These are phyloP conservation scores for Caranx melampygus DNA, from an alignment of 2,113 vertebrate genomes.

Conservation along the genomic window DNA sequence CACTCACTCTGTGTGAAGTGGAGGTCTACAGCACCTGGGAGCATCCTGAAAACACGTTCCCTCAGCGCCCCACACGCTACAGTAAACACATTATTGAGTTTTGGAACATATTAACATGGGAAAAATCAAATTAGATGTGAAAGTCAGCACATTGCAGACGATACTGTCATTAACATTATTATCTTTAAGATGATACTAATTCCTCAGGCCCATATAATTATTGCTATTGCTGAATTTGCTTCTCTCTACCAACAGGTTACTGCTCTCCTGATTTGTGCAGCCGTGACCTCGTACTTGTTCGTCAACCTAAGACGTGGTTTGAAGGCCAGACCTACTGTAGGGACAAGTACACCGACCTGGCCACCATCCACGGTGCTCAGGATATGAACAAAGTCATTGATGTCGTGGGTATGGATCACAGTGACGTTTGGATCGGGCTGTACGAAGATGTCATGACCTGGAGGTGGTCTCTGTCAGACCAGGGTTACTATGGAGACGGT, in stretches of 20 bases:
- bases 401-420: too few relatives aligned
- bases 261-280: too few relatives aligned
- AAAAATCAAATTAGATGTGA: too few relatives aligned
- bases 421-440: too few relatives aligned
- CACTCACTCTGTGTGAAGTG: slow-evolving; percentile 31
- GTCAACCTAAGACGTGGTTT: not conserved
- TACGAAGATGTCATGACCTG: not conserved
- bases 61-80: not conserved
- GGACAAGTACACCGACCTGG: slow-evolving; percentile 23
- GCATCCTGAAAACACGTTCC: not conserved
- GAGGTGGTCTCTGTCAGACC: slow-evolving; percentile 24
- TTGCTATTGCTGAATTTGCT: too few relatives aligned
- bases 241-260: too few relatives aligned
- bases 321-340: slow-evolving; percentile 38
- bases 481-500: not conserved
- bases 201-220: too few relatives aligned
- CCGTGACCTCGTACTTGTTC: too few relatives aligned
- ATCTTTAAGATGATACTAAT: too few relatives aligned
- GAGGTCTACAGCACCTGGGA: slow-evolving; percentile 26
- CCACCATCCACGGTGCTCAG: not conserved
- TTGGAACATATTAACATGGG: too few relatives aligned
- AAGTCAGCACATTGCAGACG: not conserved
- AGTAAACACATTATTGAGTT: slow-evolving; percentile 2
- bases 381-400: too few relatives aligned
- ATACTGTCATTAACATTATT: not conserved